Evolutionary conservation across 2,797 vertebrate genomes (phyloP), one percentile per base, ranked within the genome.

Genomic region (Zalophus californianus): DNA sequence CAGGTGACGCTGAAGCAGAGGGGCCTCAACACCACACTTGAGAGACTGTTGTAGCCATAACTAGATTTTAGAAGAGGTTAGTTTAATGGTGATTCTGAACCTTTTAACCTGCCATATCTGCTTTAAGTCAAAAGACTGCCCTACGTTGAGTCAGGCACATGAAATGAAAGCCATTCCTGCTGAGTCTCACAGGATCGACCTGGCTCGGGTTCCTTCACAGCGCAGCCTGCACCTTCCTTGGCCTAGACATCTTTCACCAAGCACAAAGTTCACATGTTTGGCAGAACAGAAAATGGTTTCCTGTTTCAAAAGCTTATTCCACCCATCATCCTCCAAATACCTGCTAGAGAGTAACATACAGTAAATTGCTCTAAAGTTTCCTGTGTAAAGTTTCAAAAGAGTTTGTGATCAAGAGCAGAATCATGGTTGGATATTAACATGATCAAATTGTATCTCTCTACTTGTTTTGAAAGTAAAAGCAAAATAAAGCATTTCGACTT

Each of bases 401-500:
- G 7, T 90, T 85, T 77, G 18, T 60, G 23, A 94, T 78, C 11
- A 95, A 96, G 41, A 96, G 3, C 16, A 68, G 32, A 92, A 82
- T 72, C 80, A 96, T 64, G 13, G 79, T 52, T 91, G 64, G 14
- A 68, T 38, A 16, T 54, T 73, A 64, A 54, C 5, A 80, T 29
- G 89, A 52, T 77, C 15, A 80, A 86, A 96, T 86, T 80, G 62
- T 91, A 90, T 85, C 16, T 38, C 44, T 95, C 38, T 2, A 64
- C 25, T 72, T 93, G 50, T 85, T 91, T 85, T 86, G n/a, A 94
- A 96, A 79, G 23, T 11, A 88, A 90, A 86, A 56, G 5, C 35
- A 89, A 96, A 85, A 83, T 27, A 94, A 96, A 96, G 56, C 29
- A 78, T 32, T 94, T 73, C 96, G 13, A 83, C 66, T 93, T 88